Evolutionary conservation across 2,113 vertebrate species (phyloP).

Genomic region (Odobenus rosmarus): DNA sequence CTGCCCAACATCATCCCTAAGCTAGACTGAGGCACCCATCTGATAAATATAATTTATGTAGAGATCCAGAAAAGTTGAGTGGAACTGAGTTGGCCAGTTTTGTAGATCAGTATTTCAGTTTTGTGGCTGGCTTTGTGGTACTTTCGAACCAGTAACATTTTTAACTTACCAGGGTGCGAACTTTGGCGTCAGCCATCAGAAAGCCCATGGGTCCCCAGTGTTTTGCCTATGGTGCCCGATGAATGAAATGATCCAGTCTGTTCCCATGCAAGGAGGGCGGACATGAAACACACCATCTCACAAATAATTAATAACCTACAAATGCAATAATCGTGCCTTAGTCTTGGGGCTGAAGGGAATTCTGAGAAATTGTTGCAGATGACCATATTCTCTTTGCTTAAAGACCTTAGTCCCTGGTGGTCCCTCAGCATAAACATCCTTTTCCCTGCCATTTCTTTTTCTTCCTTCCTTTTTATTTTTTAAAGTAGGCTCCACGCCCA

Average conservation of each 20-base stretch:
- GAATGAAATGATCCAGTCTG: neutral
- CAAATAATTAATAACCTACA: constrained; percentile 23
- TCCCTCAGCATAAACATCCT: neutral
- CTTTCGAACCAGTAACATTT: neutral
- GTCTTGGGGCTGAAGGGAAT: neutral
- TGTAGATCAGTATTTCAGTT: neutral
- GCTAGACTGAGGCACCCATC: neutral
- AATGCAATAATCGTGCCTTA: neutral
- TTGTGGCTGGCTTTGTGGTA: neutral
- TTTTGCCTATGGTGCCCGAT: neutral
- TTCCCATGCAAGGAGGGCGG: neutral
- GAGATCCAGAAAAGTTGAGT: neutral
- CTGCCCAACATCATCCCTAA: neutral
- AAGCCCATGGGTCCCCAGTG: neutral
- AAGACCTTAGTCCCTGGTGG: neutral
- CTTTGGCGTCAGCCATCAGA: neutral
- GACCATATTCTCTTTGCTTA: neutral
- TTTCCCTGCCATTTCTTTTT: neutral
- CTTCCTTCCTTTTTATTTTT: too few relatives aligned
- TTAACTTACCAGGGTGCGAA: neutral
- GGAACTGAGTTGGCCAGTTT: neutral
- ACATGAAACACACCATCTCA: neutral
- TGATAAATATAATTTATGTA: neutral
- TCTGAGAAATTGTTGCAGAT: neutral
- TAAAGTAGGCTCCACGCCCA: too few relatives aligned